Evolutionary conservation across 2,888 invertebrate species (phyloP).

Genomic region (Pachymerium ferrugineum): DNA sequence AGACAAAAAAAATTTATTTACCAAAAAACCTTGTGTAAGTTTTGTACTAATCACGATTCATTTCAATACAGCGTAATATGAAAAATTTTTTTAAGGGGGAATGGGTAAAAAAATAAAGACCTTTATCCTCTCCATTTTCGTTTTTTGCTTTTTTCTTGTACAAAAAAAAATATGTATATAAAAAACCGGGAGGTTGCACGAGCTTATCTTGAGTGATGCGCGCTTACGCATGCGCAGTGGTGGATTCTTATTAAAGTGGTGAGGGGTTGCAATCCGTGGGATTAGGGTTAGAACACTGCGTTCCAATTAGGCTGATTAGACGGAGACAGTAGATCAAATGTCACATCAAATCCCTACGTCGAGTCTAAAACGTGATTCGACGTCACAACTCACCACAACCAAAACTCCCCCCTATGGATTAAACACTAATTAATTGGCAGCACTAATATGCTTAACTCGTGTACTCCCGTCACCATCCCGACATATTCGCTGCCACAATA

Average conservation of each 20-base stretch:
- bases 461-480: neutral
- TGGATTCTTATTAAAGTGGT: slow-evolving; percentile 13
- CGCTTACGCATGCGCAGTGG: slow-evolving; percentile 13
- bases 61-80: no score
- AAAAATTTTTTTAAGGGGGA: no score
- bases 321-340: slow-evolving; percentile 4
- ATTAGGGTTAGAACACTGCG: neutral
- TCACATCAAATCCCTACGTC: neutral
- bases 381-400: slow-evolving; percentile 13
- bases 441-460: neutral
- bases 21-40: neutral
- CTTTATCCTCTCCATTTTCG: neutral
- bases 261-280: slow-evolving; percentile 6
- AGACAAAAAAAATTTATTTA: neutral
- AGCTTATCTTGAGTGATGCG: slow-evolving; percentile 13
- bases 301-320: slow-evolving; percentile 9
- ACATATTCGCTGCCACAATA: neutral
- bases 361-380: neutral
- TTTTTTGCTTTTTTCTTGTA: neutral
- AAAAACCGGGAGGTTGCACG: neutral
- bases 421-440: slow-evolving; percentile 13
- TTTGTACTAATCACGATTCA: no score
- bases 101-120: no score
- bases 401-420: neutral
- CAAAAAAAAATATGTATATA: neutral